phyloP scores from a whole-genome alignment of 2,888 invertebrate genomes.

The Erebia ligea region DNA sequence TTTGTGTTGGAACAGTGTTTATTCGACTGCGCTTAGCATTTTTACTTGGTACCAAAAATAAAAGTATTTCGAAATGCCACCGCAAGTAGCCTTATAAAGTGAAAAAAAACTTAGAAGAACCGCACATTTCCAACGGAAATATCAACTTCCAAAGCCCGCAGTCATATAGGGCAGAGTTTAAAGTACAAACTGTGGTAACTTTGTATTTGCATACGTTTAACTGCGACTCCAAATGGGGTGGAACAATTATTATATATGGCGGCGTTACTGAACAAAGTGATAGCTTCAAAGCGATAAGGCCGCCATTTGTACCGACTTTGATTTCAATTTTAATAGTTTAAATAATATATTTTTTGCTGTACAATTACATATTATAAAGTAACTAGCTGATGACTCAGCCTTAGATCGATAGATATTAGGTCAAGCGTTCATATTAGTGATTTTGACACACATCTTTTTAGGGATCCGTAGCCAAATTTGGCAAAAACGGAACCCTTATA shows the following conservation, averaged over 20 bases:
- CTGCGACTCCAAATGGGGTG: constrained; percentile 30
- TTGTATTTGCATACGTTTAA: constrained; percentile 29
- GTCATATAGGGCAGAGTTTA: constrained; percentile 15
- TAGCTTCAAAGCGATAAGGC: not conserved
- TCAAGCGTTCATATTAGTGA: no score
- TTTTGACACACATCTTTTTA: no score
- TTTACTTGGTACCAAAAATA: constrained; percentile 7
- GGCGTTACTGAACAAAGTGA: constrained; percentile 10
- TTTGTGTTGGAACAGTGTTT: not conserved
- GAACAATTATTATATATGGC: constrained; percentile 27
- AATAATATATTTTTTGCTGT: no score
- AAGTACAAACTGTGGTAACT: constrained; percentile 12
- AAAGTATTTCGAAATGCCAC: constrained; percentile 15
- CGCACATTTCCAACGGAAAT: constrained; percentile 21
- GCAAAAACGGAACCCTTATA: no score
- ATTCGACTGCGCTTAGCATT: constrained; percentile 8
- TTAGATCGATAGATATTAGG: no score
- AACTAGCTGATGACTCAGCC: no score
- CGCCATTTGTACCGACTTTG: no score
- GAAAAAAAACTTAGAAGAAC: constrained; percentile 5
- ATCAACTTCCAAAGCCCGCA: constrained; percentile 23
- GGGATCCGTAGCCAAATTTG: no score
- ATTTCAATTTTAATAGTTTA: no score
- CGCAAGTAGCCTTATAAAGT: constrained; percentile 16
- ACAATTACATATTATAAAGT: no score